Evolutionary conservation across 2,797 vertebrate species (phyloP).

Genomic region (Dermochelys coriacea): DNA sequence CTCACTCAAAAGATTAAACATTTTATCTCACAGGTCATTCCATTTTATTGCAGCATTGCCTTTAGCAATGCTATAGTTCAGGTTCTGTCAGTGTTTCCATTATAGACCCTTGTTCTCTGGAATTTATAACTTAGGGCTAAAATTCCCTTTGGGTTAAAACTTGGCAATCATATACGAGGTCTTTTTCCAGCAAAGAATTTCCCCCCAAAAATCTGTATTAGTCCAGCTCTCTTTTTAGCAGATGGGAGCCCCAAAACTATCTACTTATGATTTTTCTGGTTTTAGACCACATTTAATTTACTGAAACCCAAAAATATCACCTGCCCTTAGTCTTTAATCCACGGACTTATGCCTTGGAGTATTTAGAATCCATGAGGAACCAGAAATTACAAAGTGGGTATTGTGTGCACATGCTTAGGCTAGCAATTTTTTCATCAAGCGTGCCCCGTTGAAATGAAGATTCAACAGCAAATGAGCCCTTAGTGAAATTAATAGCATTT

Average conservation of each 20-base stretch:
- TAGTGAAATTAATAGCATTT: conserved; percentile 37
- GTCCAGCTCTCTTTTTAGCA: conserved; percentile 26
- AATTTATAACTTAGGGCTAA: conserved; percentile 77
- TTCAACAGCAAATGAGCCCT: conserved; percentile 13
- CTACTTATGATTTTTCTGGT: background rate
- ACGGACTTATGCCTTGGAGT: conserved; percentile 6
- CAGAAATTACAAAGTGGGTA: background rate
- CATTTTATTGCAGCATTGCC: conserved; percentile 65
- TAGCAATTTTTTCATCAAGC: background rate
- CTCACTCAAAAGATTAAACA: conserved; percentile 77
- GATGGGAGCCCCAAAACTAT: background rate
- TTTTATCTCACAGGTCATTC: conserved; percentile 71
- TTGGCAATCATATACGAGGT: conserved; percentile 49
- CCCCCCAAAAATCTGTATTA: background rate
- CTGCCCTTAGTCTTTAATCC: conserved; percentile 15
- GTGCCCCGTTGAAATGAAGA: conserved; percentile 10
- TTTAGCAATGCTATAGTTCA: conserved; percentile 70
- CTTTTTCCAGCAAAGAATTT: conserved; percentile 42
- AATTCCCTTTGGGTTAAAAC: conserved; percentile 68
- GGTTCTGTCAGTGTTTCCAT: conserved; percentile 74
- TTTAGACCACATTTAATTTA: conserved; percentile 50
- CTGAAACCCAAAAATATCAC: conserved; percentile 23
- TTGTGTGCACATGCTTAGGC: background rate
- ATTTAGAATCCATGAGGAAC: conserved; percentile 1
- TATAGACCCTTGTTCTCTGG: conserved; percentile 73